Evolutionary conservation across 2,113 vertebrate genomes (phyloP).

Genomic region (Antechinus flavipes): DNA sequence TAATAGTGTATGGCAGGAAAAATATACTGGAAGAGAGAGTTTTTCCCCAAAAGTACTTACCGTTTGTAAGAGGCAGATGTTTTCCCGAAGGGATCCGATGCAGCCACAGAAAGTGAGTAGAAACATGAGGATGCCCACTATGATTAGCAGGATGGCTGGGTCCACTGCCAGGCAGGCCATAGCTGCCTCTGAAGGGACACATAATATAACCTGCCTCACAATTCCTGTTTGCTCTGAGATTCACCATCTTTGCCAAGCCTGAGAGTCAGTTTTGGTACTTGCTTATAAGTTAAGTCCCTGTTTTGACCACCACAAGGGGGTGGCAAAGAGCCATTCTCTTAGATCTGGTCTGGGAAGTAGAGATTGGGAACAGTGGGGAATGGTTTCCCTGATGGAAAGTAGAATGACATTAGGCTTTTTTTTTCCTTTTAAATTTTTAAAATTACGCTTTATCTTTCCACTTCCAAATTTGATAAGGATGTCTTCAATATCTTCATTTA

Average conservation of each 20-base stretch:
- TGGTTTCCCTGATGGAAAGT: constrained; percentile 21
- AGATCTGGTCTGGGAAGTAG: background rate
- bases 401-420: constrained; percentile 15
- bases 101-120: constrained; percentile 97
- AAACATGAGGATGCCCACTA: constrained; percentile 93
- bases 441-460: no score
- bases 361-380: background rate
- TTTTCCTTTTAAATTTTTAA: no score
- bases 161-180: constrained; percentile 91
- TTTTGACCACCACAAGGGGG: background rate
- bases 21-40: no score
- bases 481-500: no score
- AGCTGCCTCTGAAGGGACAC: constrained; percentile 87
- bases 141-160: constrained; percentile 90
- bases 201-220: background rate
- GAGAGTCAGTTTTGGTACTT: background rate
- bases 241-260: background rate
- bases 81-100: constrained; percentile 93
- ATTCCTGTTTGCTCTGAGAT: background rate
- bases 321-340: background rate
- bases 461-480: no score
- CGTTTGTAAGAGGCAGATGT: constrained; percentile 93
- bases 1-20: background rate
- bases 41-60: constrained; percentile 80
- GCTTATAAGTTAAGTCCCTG: background rate